Conservation (phyloP, 2,113 vertebrate genomes). For the Microtus ochrogaster region DNA sequence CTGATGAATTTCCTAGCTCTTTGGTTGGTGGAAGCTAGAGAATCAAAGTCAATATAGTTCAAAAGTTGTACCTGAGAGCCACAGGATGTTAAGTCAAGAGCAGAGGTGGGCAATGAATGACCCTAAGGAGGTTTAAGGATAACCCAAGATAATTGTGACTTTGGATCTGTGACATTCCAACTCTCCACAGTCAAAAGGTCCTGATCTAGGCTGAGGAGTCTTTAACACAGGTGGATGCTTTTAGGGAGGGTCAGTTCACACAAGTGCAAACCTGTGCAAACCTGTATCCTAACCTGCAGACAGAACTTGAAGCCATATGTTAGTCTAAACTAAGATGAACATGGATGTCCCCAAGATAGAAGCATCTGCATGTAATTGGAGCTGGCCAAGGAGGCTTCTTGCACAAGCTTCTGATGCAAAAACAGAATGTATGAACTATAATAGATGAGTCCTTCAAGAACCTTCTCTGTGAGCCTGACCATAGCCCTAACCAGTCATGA, state of each 20-base stretch:
- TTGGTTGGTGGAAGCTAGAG: background rate
- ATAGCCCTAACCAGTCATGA: background rate
- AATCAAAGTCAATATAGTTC: background rate
- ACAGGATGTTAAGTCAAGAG: background rate
- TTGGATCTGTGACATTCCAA: background rate
- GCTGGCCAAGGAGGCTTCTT: background rate
- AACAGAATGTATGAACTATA: too few relatives aligned
- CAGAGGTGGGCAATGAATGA: background rate
- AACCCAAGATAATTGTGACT: background rate
- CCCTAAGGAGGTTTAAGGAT: background rate
- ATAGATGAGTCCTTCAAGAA: background rate
- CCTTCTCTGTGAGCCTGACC: background rate
- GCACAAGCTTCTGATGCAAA: background rate
- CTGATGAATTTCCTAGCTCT: background rate
- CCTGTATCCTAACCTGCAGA: background rate
- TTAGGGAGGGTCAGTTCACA: background rate
- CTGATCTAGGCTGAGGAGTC: too few relatives aligned
- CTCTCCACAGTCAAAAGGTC: background rate
- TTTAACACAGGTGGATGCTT: background rate
- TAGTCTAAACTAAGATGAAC: background rate
- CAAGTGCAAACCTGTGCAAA: background rate
- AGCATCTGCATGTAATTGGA: too few relatives aligned
- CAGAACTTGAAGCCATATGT: fast-evolving
- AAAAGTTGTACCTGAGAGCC: background rate
- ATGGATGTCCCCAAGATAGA: too few relatives aligned